phyloP scores from a whole-genome alignment of 2,888 invertebrate genomes.

The Hypsopygia costalis region DNA sequence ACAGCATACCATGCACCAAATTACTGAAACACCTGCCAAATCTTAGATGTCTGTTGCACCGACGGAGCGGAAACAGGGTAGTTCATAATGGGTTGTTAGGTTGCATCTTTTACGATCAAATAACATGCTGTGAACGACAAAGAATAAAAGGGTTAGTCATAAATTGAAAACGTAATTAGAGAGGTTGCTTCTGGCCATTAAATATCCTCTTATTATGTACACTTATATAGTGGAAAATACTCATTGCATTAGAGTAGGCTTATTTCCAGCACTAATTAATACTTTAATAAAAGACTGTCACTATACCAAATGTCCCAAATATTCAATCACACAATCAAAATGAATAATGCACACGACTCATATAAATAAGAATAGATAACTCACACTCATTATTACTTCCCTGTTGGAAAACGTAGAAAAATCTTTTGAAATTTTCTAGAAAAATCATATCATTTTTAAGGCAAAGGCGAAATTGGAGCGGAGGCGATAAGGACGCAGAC shows the following conservation, averaged over 20 bases:
- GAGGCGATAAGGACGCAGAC: conserved; percentile 65
- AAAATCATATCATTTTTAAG: conserved; percentile 32
- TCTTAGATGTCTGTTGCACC: conserved; percentile 1
- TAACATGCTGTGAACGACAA: neutral
- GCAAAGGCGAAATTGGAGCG: conserved; percentile 40
- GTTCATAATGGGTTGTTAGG: conserved; percentile 4
- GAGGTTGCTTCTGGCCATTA: too few species aligned
- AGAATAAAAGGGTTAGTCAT: too few species aligned
- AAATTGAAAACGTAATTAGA: neutral
- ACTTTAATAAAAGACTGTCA: too few species aligned
- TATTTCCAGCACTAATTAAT: too few species aligned
- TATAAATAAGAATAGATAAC: neutral
- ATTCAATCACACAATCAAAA: too few species aligned
- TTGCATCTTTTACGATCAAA: conserved; percentile 1
- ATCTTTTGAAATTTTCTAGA: conserved; percentile 7
- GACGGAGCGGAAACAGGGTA: neutral
- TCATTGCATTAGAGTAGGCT: too few species aligned
- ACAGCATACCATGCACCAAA: neutral
- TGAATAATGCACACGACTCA: too few species aligned
- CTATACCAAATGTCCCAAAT: too few species aligned
- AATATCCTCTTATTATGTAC: too few species aligned
- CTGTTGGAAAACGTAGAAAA: conserved; percentile 4
- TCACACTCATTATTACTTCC: conserved; percentile 2
- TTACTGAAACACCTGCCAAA: conserved; percentile 5
- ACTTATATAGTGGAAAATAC: too few species aligned